Conservation (phyloP, 2,888 invertebrate genomes). For the Diaprepes abbreviatus region DNA sequence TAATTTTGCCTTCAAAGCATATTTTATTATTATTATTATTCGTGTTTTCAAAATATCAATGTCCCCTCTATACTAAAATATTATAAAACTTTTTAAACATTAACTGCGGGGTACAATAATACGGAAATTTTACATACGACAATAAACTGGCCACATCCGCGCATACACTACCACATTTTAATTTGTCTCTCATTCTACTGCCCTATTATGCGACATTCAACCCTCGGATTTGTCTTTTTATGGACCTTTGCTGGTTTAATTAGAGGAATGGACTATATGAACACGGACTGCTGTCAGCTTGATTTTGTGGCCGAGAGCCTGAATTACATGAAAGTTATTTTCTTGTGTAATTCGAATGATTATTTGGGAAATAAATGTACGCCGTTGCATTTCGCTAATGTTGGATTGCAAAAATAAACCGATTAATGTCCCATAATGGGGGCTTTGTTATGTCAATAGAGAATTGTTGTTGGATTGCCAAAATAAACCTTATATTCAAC, state of each 20-base stretch:
- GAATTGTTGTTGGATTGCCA: no score
- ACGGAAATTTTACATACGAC: constrained; percentile 39
- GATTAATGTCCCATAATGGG: no score
- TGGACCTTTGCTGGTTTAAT: constrained; percentile 45
- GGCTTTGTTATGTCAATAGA: no score
- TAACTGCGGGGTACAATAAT: constrained; percentile 11
- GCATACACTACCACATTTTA: constrained; percentile 46
- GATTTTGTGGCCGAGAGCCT: constrained; percentile 36
- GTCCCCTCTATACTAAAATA: background rate
- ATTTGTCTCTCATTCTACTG: constrained; percentile 45
- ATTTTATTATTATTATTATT: no score
- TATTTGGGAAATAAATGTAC: background rate
- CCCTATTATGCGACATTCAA: constrained; percentile 44
- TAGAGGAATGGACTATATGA: constrained; percentile 48
- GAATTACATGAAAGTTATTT: constrained; percentile 44
- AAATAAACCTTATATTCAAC: no score
- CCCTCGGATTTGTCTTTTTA: constrained; percentile 48
- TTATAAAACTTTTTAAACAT: background rate
- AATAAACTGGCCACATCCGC: constrained; percentile 44
- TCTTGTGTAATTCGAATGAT: constrained; percentile 20
- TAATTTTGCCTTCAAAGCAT: no score
- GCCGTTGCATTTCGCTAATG: no score
- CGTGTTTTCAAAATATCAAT: background rate
- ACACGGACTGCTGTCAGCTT: constrained; percentile 38
- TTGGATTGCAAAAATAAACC: no score